Conservation (phyloP, 2,888 invertebrate species). For the Ophion obscuratus region DNA sequence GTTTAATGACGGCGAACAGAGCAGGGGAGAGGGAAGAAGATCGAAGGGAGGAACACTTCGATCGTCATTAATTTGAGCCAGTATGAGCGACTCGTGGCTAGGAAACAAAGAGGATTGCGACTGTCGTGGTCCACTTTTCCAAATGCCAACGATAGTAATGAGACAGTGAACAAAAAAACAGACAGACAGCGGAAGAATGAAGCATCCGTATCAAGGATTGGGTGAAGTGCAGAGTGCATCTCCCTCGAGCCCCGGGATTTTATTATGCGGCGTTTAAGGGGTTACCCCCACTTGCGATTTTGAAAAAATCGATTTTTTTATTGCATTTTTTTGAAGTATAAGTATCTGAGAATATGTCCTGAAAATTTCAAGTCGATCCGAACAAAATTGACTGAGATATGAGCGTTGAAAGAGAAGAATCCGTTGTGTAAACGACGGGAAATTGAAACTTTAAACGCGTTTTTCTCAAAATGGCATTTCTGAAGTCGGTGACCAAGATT, state of each 20-base stretch:
- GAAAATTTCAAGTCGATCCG: too few species aligned
- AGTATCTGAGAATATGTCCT: too few species aligned
- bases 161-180: not conserved
- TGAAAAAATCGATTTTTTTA: too few species aligned
- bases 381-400: too few species aligned
- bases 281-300: too few species aligned
- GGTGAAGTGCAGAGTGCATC: constrained; percentile 17
- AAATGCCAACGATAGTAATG: constrained; percentile 25
- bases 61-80: constrained; percentile 51
- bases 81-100: constrained; percentile 2
- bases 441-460: too few species aligned
- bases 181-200: not conserved
- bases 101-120: constrained; percentile 5
- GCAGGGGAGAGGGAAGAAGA: not conserved
- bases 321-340: too few species aligned
- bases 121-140: constrained; percentile 39
- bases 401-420: too few species aligned
- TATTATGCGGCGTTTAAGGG: constrained; percentile 75
- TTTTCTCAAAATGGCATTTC: too few species aligned
- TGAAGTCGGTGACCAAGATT: too few species aligned
- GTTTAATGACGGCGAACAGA: not conserved
- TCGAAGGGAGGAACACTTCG: constrained; percentile 30
- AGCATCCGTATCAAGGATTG: not conserved
- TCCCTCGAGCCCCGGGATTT: constrained; percentile 64
- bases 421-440: too few species aligned